Base-by-base conservation (phyloP, 2,797 vertebrate genomes). In the Eulemur rubriventer region DNA sequence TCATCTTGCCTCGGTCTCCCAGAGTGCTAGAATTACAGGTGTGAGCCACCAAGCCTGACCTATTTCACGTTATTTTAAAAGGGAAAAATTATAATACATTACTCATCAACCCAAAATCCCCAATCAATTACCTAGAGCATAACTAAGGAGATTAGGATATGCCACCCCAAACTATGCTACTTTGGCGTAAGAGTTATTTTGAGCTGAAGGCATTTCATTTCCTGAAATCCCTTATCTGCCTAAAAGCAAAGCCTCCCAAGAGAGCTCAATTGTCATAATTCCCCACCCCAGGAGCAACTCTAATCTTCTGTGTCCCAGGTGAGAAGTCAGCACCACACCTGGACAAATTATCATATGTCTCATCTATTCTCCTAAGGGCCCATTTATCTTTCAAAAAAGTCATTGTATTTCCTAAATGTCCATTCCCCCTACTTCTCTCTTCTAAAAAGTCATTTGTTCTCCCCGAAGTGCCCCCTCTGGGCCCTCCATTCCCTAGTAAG, bases 61-160 rank as follows among this genome's bases (percentile, higher is more conserved):
- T 46, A 57, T n/a, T 93, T 87, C n/a, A 41, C 35, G 26, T 83
- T 89, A 50, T 88, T 88, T 61, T 69, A 84, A 94, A 67, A 95
- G 43, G 5, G 7, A 93, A 63, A 79, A 70, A 35, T 30, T 81
- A n/a, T 46, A 59, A 38, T n/a, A 46, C 11, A 24, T 93, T 75
- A 65, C 28, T 63, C 3, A n/a, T 86, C 26, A 55, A 48, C 30
- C 7, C 46, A 10, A 80, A 88, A n/a, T 70, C 20, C 59, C 28
- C 55, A 96, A 14, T 13, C 16, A 26, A 46, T 55, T 86, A 91
- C n/a, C 63, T 55, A 78, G 50, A n/a, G 12, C 52, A 35, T 57
- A 76, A 46, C 48, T 24, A 81, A 88, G 52, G 48, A 17, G 2
- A 11, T 69, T 24, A 12, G 10, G 55, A n/a, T 35, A 61, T 43